Evolutionary conservation across 2,113 vertebrate genomes (phyloP).

Genomic region (Chamaetylas fuelleborni): DNA sequence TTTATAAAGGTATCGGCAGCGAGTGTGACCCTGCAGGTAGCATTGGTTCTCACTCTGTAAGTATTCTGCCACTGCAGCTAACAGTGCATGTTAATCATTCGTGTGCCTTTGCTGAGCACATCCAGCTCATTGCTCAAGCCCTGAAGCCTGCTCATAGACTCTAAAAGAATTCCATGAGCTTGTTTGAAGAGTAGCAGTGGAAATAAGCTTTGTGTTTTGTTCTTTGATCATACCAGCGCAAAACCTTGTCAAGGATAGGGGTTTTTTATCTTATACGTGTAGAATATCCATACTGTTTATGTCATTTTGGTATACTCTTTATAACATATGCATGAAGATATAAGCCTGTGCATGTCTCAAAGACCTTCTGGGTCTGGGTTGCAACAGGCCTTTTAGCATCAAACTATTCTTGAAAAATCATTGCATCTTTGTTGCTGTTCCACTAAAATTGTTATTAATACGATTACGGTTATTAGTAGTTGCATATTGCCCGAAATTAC

Average conservation of each 20-base stretch:
- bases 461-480: accelerated
- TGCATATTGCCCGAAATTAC: neutral
- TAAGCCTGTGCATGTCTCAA: neutral
- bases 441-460: neutral
- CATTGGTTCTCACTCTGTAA: constrained; percentile 74
- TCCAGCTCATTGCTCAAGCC: neutral
- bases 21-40: constrained; percentile 82
- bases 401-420: neutral
- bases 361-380: neutral
- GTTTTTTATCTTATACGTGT: neutral
- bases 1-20: constrained; percentile 54
- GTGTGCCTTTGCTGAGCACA: neutral
- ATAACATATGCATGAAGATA: too few species aligned
- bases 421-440: neutral
- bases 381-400: neutral
- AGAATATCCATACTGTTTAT: neutral
- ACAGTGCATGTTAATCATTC: neutral
- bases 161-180: neutral
- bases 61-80: neutral
- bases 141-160: neutral
- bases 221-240: neutral
- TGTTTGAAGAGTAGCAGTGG: neutral
- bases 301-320: neutral
- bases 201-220: neutral
- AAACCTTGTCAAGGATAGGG: neutral